phyloP scores from a whole-genome alignment of 2,888 invertebrate species.

The Drosophila imparisetae region DNA sequence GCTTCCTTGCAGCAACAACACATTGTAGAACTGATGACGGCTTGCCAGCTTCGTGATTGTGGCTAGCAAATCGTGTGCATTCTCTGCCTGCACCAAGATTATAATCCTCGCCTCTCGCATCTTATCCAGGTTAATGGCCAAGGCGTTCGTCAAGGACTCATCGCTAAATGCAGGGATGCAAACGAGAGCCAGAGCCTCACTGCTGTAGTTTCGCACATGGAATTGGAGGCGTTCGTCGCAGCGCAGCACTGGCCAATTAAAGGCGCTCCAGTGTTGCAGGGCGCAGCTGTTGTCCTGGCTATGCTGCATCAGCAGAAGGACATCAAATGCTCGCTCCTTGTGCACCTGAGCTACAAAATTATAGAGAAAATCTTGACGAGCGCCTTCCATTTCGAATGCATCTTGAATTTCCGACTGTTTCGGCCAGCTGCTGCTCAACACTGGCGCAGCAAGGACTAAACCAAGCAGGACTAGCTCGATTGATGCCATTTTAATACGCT shows the following conservation, averaged over 20 bases:
- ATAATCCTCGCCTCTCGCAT: slow-evolving; percentile 53
- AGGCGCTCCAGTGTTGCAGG: slow-evolving; percentile 17
- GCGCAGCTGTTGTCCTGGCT: slow-evolving; percentile 5
- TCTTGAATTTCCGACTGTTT: neutral
- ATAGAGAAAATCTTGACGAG: slow-evolving; percentile 18
- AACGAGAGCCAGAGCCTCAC: slow-evolving; percentile 33
- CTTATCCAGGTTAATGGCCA: slow-evolving; percentile 40
- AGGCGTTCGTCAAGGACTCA: slow-evolving; percentile 15
- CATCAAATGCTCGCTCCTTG: slow-evolving; percentile 18
- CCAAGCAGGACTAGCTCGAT: slow-evolving; percentile 10
- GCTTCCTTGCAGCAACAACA: slow-evolving; percentile 22
- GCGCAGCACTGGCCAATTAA: slow-evolving; percentile 50
- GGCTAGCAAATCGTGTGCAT: neutral
- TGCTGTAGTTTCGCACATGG: slow-evolving; percentile 3
- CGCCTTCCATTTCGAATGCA: neutral
- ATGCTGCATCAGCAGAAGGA: slow-evolving; percentile 49
- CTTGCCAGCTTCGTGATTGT: slow-evolving; percentile 11
- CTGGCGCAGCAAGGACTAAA: slow-evolving; percentile 9
- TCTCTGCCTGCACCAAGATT: slow-evolving; percentile 24
- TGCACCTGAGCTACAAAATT: slow-evolving; percentile 42
- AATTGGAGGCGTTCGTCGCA: slow-evolving; percentile 24
- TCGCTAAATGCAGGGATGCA: slow-evolving; percentile 29
- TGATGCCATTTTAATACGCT: slow-evolving; percentile 27
- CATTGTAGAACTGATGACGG: slow-evolving; percentile 22
- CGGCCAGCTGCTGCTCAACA: neutral